A percentile compares a stretch with the other conserved stretches of the same genome.
These are phyloP conservation scores for Lutraria rhynchaena DNA, from an alignment of 1,140 invertebrate species.

Conservation along the genomic window DNA sequence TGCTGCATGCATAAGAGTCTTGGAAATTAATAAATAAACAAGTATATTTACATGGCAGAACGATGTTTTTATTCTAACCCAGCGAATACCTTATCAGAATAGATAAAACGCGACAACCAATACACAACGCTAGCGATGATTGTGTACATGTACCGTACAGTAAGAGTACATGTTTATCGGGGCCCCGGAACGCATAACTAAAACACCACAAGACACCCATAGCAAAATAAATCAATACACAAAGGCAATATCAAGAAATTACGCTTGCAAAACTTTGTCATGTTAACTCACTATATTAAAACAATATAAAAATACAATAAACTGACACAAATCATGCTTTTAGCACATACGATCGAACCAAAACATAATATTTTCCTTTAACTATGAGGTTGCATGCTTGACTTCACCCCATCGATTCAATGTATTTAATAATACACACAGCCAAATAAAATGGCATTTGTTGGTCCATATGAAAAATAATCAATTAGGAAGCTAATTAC, in stretches of 20 bases:
- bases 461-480: not conserved
- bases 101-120: no score
- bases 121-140: slow-evolving; percentile 8
- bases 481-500: slow-evolving; percentile 36
- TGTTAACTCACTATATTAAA: no score
- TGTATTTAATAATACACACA: slow-evolving; percentile 22
- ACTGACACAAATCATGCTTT: no score
- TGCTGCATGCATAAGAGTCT: no score
- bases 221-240: slow-evolving; percentile 38
- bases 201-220: slow-evolving; percentile 35
- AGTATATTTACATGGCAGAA: no score
- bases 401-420: slow-evolving; percentile 29
- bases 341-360: no score
- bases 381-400: slow-evolving; percentile 25
- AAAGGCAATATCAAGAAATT: not conserved
- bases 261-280: no score
- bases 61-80: no score
- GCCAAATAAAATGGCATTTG: slow-evolving; percentile 12
- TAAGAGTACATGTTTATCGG: slow-evolving; percentile 38
- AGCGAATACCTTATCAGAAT: no score
- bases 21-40: no score
- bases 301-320: no score
- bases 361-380: no score
- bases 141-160: slow-evolving; percentile 25
- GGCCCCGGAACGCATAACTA: slow-evolving; percentile 36